phyloP scores from a whole-genome alignment of 2,113 vertebrate species.

The Mormyrus iriodes region DNA sequence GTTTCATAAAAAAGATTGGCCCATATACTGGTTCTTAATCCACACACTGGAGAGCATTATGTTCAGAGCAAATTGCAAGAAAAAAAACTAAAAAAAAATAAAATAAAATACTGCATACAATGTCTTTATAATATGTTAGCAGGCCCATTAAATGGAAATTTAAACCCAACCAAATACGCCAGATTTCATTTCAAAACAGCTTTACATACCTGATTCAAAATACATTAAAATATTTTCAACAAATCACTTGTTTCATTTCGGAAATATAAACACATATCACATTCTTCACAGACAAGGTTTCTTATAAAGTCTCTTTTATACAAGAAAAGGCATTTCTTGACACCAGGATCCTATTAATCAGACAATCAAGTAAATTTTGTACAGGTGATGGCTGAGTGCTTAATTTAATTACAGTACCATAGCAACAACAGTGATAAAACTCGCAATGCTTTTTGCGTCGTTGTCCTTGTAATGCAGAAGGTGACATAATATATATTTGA shows the following conservation, averaged over 20 bases:
- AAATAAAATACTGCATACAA: conserved; percentile 82
- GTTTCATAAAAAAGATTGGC: conserved; percentile 91
- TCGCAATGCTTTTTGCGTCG: conserved; percentile 23
- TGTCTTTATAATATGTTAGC: conserved; percentile 81
- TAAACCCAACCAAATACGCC: conserved; percentile 74
- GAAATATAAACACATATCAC: conserved; percentile 95
- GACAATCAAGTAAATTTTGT: conserved; percentile 81
- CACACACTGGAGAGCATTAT: conserved; percentile 83
- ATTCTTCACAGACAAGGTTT: conserved; percentile 87
- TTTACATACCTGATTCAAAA: conserved; percentile 98
- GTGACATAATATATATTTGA: conserved; percentile 68
- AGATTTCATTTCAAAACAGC: conserved; percentile 79
- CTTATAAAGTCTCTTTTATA: conserved; percentile 99
- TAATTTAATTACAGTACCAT: conserved; percentile 81
- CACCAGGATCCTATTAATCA: conserved; percentile 88
- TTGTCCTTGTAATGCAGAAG: conserved; percentile 66
- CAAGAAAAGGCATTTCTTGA: conserved; percentile 91
- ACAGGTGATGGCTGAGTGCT: conserved; percentile 79
- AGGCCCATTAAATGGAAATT: conserved; percentile 75
- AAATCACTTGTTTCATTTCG: conserved; percentile 85
- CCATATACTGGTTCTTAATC: conserved; percentile 85
- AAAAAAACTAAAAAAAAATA: conserved; percentile 52
- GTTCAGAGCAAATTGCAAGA: conserved; percentile 79
- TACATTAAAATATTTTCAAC: conserved; percentile 90
- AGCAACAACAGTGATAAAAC: conserved; percentile 86